Evolutionary conservation across 1,140 invertebrate genomes (phyloP).

Genomic region (Orius laevigatus): DNA sequence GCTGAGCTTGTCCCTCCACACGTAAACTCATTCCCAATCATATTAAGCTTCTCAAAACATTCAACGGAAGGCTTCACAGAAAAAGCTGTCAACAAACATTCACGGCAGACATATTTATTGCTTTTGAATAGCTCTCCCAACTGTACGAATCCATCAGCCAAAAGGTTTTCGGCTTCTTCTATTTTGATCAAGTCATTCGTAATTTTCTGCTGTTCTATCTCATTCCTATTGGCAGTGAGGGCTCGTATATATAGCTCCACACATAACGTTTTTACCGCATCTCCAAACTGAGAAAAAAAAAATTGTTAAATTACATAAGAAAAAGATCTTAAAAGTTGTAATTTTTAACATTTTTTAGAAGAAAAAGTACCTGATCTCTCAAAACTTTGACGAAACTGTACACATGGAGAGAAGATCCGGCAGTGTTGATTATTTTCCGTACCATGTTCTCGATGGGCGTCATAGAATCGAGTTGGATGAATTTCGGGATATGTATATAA

Average conservation of each 20-base stretch:
- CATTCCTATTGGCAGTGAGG: constrained; percentile 57
- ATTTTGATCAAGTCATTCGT: constrained; percentile 34
- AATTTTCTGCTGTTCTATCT: constrained; percentile 47
- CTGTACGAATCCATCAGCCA: constrained; percentile 38
- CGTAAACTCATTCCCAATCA: neutral
- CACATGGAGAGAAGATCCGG: constrained; percentile 37
- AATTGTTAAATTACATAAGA: constrained; percentile 1
- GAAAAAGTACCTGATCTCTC: constrained; percentile 32
- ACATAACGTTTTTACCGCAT: constrained; percentile 41
- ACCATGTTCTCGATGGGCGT: constrained; percentile 26
- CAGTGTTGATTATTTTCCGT: constrained; percentile 35
- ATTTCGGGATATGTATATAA: constrained; percentile 20
- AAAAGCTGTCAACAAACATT: constrained; percentile 47
- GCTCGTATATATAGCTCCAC: constrained; percentile 57
- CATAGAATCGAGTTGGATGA: constrained; percentile 11
- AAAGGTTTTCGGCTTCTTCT: constrained; percentile 32
- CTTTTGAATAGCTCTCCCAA: constrained; percentile 34
- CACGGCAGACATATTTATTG: constrained; percentile 36
- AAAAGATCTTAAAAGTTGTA: neutral
- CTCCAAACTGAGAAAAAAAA: constrained; percentile 36
- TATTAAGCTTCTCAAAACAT: constrained; percentile 10
- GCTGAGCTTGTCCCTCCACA: neutral
- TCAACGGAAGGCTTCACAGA: constrained; percentile 39
- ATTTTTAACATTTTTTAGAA: constrained; percentile 2
- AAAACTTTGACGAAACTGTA: constrained; percentile 38